These are phyloP conservation scores for Crocuta crocuta DNA, from an alignment of 2,113 vertebrate genomes.

Conservation along the genomic window DNA sequence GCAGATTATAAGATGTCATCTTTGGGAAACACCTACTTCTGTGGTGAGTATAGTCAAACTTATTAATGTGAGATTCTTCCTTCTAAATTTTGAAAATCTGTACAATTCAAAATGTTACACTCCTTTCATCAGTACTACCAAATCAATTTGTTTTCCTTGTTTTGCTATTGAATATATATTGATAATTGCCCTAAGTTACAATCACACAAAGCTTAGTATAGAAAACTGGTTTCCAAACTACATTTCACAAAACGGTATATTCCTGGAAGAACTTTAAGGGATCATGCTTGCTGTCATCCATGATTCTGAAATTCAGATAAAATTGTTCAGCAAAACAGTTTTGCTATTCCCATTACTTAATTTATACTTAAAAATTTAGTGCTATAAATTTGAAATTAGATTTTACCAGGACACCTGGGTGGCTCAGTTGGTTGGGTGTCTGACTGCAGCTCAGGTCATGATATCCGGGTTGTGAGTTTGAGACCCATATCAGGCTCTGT, in stretches of 20 bases:
- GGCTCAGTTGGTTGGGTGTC: too few relatives aligned
- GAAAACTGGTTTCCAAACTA: not conserved
- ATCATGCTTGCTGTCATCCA: not conserved
- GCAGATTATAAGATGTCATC: not conserved
- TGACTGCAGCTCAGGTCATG: too few relatives aligned
- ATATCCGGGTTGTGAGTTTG: too few relatives aligned
- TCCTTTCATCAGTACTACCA: not conserved
- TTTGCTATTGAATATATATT: not conserved
- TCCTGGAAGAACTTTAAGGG: not conserved
- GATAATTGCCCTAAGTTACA: not conserved
- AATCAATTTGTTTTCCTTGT: not conserved
- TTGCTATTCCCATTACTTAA: not conserved
- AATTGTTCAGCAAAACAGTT: not conserved
- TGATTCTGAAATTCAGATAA: not conserved
- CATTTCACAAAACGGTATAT: not conserved
- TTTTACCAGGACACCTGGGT: not conserved
- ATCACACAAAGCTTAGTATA: not conserved
- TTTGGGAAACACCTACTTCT: constrained; percentile 11
- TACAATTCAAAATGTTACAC: not conserved
- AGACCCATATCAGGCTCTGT: too few relatives aligned
- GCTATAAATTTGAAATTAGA: not conserved
- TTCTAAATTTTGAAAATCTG: not conserved
- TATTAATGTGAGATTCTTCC: not conserved
- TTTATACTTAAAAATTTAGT: not conserved
- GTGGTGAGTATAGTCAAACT: not conserved